Conservation (phyloP, 2,113 vertebrate genomes). For the Tyto alba region DNA sequence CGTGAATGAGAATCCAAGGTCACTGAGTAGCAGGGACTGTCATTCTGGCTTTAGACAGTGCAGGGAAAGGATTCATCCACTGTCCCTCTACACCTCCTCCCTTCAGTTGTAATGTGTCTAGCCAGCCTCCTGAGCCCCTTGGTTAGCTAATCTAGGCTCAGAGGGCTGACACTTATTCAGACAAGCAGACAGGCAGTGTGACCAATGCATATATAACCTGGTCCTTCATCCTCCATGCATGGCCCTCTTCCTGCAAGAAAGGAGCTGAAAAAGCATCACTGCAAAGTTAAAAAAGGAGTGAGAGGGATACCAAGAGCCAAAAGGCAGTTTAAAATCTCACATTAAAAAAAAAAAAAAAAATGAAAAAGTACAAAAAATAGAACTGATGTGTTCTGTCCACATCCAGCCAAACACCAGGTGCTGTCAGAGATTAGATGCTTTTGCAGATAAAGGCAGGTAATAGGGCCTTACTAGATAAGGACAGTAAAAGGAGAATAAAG, state of each 20-base stretch:
- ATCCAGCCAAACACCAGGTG: neutral
- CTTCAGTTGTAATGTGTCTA: neutral
- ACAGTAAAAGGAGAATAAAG: neutral
- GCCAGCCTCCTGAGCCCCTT: neutral
- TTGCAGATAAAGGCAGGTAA: slow-evolving; percentile 14
- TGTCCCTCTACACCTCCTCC: neutral
- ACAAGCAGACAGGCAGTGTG: neutral
- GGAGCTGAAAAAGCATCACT: neutral
- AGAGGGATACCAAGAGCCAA: neutral
- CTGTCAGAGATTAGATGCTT: slow-evolving; percentile 33
- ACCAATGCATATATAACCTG: neutral
- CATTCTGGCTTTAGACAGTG: neutral
- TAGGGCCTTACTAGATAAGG: neutral
- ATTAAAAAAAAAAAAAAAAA: neutral
- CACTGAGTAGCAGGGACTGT: neutral
- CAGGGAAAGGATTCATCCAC: neutral
- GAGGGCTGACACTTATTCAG: neutral
- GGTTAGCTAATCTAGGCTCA: neutral
- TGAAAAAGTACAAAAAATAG: neutral
- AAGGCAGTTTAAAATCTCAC: neutral
- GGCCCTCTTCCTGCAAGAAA: neutral
- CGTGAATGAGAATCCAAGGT: slow-evolving; percentile 28
- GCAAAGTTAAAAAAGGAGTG: neutral
- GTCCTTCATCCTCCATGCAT: neutral
- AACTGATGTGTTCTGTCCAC: neutral